A percentile compares a stretch with the other conserved stretches of the same genome.
Evolutionary conservation across 2,113 vertebrate species (phyloP).

Genomic region (Dunckerocampus dactyliophorus): DNA sequence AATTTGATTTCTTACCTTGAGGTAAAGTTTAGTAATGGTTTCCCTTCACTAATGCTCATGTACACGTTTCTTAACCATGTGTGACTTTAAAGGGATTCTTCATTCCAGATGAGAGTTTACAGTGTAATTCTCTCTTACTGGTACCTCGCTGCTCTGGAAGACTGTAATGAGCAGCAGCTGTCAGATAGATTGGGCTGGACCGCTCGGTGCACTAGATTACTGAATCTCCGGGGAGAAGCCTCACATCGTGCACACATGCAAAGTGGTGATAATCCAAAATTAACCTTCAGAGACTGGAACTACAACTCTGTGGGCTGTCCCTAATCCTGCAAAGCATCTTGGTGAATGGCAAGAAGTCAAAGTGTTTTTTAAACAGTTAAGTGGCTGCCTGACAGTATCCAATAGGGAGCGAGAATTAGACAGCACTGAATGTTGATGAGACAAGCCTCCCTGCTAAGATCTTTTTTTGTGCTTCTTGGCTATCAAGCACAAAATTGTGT

Average conservation of each 20-base stretch:
- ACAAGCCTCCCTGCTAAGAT: background rate
- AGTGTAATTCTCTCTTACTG: background rate
- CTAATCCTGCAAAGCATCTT: conserved; percentile 1
- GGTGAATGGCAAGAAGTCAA: conserved; percentile 1
- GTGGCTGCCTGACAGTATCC: background rate
- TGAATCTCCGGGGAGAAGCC: background rate
- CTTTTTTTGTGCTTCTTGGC: too few species aligned
- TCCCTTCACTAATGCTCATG: background rate
- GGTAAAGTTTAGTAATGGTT: background rate
- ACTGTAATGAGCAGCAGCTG: conserved; percentile 3
- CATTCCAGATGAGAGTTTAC: background rate
- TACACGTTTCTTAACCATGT: background rate
- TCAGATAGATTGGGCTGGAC: background rate
- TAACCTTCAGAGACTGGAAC: background rate
- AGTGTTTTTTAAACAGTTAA: background rate
- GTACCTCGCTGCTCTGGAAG: background rate
- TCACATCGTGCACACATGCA: background rate
- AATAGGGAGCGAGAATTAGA: background rate
- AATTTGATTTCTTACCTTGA: background rate
- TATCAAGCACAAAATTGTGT: too few species aligned
- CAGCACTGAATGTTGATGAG: background rate
- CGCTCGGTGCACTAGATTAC: background rate
- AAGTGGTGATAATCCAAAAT: background rate
- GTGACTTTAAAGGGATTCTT: background rate
- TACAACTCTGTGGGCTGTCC: conserved; percentile 1